phyloP scores from a whole-genome alignment of 2,113 vertebrate species.

The Pelodiscus sinensis region DNA sequence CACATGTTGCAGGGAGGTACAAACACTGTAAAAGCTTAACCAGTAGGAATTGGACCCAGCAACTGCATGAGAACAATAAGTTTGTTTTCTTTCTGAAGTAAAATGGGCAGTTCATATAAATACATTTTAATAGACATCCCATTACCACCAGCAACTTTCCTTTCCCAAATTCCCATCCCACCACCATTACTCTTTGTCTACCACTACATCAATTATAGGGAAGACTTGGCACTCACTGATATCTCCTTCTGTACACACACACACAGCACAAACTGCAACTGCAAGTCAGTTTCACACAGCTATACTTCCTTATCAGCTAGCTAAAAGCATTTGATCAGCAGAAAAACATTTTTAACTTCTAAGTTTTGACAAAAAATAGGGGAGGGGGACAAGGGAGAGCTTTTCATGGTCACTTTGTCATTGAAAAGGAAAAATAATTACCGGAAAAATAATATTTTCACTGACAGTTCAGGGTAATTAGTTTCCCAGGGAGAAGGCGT shows the following conservation, averaged over 20 bases:
- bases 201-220: background rate
- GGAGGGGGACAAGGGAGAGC: background rate
- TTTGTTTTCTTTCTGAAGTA: background rate
- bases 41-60: fast-evolving
- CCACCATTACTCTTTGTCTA: fast-evolving
- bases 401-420: slow-evolving; percentile 51
- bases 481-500: slow-evolving; percentile 85
- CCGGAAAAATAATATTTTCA: slow-evolving; percentile 82
- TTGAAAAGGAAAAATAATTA: slow-evolving; percentile 75
- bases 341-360: background rate
- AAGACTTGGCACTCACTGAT: background rate
- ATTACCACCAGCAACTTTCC: background rate
- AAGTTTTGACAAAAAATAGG: background rate
- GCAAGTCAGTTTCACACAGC: slow-evolving; percentile 21
- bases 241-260: background rate
- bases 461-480: slow-evolving; percentile 78
- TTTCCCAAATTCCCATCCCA: background rate
- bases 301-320: background rate
- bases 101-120: background rate
- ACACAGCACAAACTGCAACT: background rate
- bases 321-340: background rate
- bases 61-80: background rate
- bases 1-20: background rate
- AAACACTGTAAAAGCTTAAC: fast-evolving
- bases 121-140: background rate